Base-by-base conservation (phyloP, 2,113 vertebrate species). In the Mirza zaza region DNA sequence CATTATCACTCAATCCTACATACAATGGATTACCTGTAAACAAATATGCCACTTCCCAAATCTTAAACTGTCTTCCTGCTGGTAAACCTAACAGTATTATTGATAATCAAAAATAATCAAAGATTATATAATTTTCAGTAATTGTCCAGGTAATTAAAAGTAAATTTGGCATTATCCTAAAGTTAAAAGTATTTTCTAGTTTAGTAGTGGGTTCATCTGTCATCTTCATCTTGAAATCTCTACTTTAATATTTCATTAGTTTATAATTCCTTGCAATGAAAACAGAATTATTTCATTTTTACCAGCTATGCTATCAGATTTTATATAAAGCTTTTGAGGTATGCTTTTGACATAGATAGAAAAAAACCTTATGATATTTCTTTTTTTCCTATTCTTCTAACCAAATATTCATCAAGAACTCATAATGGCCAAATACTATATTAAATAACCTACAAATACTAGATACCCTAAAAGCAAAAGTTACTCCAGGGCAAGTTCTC, bases 81-180 rank as follows among this genome's bases (percentile, higher is more conserved):
- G 57, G 67, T 81, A 96, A 92, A 89, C 84, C 42, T 83, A 34
- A 82, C 6, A 61, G n/a, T 63, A 71, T 65, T 76, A 90, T 34
- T 77, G 21, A 86, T 65, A 75, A 90, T 76, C 25, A 20, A 85
- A 93, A 94, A 88, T 80, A 84, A 89, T 82, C 65, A 89, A 77
- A 95, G 29, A 95, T 70, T 89, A 88, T 67, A 32, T 57, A 27
- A 89, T 73, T 90, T 96, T 92, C 45, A 94, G 61, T 82, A 90
- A 87, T 73, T 90, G 7, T 52, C 52, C 29, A 83, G 71, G 52
- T 83, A 94, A 91, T 77, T 85, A 91, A 94, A 93, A 61, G 55
- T 88, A 87, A 92, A 70, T 76, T 89, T 91, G 79, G 55, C 45
- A 94, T 73, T 91, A 61, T 93, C 29, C 20, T 91, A 70, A 75